Evolutionary conservation across 2,113 vertebrate genomes (phyloP), one percentile per base, ranked within the genome.

Genomic region (Calypte anna): DNA sequence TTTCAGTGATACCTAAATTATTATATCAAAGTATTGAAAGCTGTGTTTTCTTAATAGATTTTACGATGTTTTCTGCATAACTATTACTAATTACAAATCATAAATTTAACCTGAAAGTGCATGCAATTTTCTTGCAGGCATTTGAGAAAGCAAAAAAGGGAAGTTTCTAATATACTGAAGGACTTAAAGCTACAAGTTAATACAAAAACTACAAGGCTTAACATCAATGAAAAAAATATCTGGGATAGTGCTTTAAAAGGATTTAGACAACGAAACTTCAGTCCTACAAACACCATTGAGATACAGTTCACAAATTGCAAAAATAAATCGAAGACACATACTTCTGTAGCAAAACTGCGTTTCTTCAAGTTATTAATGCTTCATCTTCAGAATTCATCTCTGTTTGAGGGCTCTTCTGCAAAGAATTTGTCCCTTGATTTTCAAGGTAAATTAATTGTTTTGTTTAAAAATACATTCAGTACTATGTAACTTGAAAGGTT

Each of bases 161-260:
- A 98, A 67, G 95, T 94, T 88, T 92, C 94, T 74, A 97, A 97
- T 77, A 95, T 99, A 96, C 91, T 99, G 73, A 96, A 94, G 85
- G 98, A 98, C 73, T 96, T 99, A 97, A 98, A 96, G 64, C 93
- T 89, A 69, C 98, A 98, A 95, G 92, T 99, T 92, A 97, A 92
- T 95, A 96, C 76, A 66, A 97, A 97, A 95, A 55, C 95, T 82
- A 95, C 96, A 94, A 97, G 72, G 76, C 94, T 99, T 96, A 97
- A 96, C 88, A 98, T 99, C 96, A 96, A 94, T 28, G 86, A 95
- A 81, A 97, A 97, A 36, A 94, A 95, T 82, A 97, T 98, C 78
- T 98, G 99, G 97, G 94, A 88, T 25, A 98, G 98, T 51, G 98
- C 98, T 67, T 91, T 99, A 92, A 96, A 97, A 78, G 97, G 97